These are phyloP conservation scores for Trichogramma evanescens DNA, from an alignment of 2,888 invertebrate genomes.

Conservation along the genomic window DNA sequence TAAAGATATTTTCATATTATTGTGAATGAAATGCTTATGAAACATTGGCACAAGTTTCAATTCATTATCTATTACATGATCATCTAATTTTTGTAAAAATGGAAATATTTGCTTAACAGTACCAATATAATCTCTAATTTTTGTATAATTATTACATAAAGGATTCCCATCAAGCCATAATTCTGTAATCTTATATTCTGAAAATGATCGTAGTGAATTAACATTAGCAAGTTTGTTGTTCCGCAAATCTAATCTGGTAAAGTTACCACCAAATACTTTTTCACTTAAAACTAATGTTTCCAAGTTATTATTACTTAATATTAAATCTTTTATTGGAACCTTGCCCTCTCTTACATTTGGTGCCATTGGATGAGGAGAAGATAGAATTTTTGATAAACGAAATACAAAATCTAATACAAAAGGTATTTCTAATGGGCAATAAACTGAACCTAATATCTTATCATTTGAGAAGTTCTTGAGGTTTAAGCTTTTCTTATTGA, in stretches of 20 bases:
- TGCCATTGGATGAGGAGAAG: conserved; percentile 3
- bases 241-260: conserved; percentile 38
- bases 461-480: conserved; percentile 39
- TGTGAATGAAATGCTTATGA: conserved; percentile 33
- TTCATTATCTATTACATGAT: conserved; percentile 35
- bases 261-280: conserved; percentile 35
- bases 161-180: conserved; percentile 44
- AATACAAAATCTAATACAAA: conserved; percentile 34
- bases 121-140: conserved; percentile 35
- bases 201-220: conserved; percentile 33
- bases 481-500: conserved; percentile 32
- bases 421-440: conserved; percentile 37
- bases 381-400: conserved; percentile 29
- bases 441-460: conserved; percentile 32
- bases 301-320: conserved; percentile 34
- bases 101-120: conserved; percentile 38
- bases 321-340: conserved; percentile 38
- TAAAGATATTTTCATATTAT: conserved; percentile 30
- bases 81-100: conserved; percentile 38
- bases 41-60: conserved; percentile 31
- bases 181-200: conserved; percentile 40
- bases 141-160: conserved; percentile 33
- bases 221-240: conserved; percentile 37
- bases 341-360: conserved; percentile 25
- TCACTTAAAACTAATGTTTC: conserved; percentile 30